Conservation (phyloP, 37 sponge, comb jelly and placozoan genomes). For the Dysidea cf. avara region DNA sequence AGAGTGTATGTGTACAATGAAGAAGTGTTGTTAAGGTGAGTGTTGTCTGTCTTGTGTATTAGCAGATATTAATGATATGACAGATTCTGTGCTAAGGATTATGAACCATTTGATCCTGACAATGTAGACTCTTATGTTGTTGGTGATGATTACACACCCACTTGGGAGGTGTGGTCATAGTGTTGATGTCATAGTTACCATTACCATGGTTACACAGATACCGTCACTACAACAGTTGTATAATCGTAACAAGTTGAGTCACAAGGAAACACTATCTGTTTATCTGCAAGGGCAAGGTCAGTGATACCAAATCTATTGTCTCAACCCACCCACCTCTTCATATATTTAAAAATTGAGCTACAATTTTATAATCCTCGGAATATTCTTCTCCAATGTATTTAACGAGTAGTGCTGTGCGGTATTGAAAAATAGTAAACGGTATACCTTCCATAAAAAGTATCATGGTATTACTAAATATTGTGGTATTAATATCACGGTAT, state of each 20-base stretch:
- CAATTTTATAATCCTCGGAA: too few species aligned
- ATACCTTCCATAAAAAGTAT: too few species aligned
- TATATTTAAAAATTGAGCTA: too few species aligned
- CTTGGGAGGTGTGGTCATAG: conserved; percentile 51
- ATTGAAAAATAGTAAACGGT: too few species aligned
- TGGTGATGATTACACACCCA: conserved; percentile 65
- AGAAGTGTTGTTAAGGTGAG: conserved; percentile 62
- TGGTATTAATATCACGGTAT: too few species aligned
- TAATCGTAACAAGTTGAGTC: conserved; percentile 20
- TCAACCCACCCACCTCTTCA: too few species aligned
- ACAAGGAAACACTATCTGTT: conserved; percentile 44
- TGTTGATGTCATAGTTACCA: conserved; percentile 14
- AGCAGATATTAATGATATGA: not conserved
- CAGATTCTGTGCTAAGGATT: conserved; percentile 69
- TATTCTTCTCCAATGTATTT: too few species aligned
- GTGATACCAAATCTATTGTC: too few species aligned
- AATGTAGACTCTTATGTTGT: conserved; percentile 61
- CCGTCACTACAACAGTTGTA: conserved; percentile 32
- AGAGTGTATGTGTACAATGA: conserved; percentile 69
- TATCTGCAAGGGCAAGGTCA: conserved; percentile 37
- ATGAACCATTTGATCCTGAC: conserved; percentile 49
- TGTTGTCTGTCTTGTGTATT: too few species aligned
- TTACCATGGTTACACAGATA: conserved; percentile 29
- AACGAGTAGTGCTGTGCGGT: too few species aligned
- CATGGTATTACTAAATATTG: too few species aligned